Conservation (phyloP, 2,797 vertebrate genomes). For the Calcarius lapponicus region DNA sequence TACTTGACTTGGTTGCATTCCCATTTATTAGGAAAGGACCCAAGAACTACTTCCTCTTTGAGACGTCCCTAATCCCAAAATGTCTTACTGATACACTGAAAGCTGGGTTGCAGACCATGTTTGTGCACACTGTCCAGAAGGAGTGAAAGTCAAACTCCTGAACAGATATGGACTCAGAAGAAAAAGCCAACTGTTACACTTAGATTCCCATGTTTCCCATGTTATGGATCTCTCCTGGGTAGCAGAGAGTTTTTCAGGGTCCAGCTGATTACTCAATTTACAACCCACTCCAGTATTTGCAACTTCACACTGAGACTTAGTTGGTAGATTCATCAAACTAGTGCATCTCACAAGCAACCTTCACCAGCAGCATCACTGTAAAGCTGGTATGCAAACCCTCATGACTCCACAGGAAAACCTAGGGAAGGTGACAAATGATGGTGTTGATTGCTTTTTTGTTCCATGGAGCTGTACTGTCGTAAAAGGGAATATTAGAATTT, state of each 20-base stretch:
- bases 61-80: background rate
- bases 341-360: background rate
- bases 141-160: background rate
- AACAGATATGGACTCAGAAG: background rate
- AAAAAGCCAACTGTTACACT: background rate
- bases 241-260: background rate
- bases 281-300: background rate
- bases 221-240: background rate
- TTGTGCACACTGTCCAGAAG: background rate
- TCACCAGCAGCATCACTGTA: background rate
- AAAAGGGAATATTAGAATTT: background rate
- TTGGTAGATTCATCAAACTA: background rate
- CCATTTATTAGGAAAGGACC: background rate
- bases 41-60: background rate
- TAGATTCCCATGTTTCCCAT: accelerated
- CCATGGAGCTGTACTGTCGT: background rate
- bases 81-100: background rate
- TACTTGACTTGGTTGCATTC: background rate
- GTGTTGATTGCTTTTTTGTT: background rate
- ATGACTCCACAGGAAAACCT: background rate
- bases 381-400: background rate
- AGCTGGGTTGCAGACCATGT: background rate
- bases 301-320: background rate
- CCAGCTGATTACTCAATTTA: background rate
- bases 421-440: background rate